Percentiles rank a stretch among this genome's conserved stretches.
Conservation (phyloP, 2,888 invertebrate species). For the Apotomis capreana region DNA sequence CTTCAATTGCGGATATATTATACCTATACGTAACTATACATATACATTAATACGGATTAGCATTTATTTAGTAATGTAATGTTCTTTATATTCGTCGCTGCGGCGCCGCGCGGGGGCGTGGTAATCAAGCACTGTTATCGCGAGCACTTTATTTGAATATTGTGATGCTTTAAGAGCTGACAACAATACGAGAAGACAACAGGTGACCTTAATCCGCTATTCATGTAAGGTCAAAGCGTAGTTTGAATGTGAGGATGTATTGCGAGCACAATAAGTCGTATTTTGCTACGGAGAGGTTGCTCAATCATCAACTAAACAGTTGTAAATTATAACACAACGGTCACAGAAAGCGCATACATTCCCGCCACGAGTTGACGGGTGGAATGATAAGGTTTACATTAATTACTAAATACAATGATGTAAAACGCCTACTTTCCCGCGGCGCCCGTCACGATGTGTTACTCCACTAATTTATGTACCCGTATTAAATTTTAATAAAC, state of each 20-base stretch:
- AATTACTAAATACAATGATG: conserved; percentile 38
- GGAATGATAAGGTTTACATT: conserved; percentile 24
- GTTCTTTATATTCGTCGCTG: conserved; percentile 22
- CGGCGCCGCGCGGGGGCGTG: conserved; percentile 26
- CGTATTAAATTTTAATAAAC: conserved; percentile 29
- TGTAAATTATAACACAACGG: conserved; percentile 14
- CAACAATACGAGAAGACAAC: conserved; percentile 28
- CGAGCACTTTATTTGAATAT: conserved; percentile 33
- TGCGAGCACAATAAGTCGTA: neutral
- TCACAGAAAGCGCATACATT: conserved; percentile 23
- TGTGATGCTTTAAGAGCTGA: conserved; percentile 19
- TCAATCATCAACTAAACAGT: neutral
- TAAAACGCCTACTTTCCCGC: conserved; percentile 34
- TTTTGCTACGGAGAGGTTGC: neutral
- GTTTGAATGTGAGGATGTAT: conserved; percentile 14
- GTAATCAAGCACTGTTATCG: conserved; percentile 27
- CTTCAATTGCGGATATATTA: no score
- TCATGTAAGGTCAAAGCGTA: conserved; percentile 28
- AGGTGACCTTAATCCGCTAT: conserved; percentile 32
- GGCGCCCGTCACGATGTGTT: conserved; percentile 35
- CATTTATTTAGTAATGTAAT: conserved; percentile 1
- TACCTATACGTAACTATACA: no score
- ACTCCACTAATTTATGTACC: conserved; percentile 36
- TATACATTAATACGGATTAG: neutral
- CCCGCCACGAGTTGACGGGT: conserved; percentile 3